phyloP scores from a whole-genome alignment of 2,888 invertebrate genomes.

The Escarpia spicata region DNA sequence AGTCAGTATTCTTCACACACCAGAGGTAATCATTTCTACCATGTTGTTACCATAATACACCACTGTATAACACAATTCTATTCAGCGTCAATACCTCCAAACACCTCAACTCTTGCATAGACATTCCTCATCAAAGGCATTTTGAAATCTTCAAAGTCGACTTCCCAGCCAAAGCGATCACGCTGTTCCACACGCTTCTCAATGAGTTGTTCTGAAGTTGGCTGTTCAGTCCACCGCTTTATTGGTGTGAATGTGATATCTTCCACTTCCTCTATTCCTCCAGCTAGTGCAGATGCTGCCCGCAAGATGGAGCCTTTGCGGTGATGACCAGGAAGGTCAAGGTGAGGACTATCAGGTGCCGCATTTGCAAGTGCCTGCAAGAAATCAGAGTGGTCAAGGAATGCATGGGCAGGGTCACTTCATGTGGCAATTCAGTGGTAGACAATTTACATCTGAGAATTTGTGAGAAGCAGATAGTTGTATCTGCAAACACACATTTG shows the following conservation, averaged over 20 bases:
- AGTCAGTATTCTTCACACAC: neutral
- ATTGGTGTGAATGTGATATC: slow-evolving; percentile 61
- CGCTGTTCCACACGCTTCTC: slow-evolving; percentile 51
- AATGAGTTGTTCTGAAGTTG: slow-evolving; percentile 59
- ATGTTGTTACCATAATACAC: neutral
- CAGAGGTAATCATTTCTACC: neutral
- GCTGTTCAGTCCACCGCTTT: slow-evolving; percentile 62
- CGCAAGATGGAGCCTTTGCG: slow-evolving; percentile 61
- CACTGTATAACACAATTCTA: neutral
- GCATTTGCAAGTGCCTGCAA: neutral
- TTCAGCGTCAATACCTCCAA: slow-evolving; percentile 48
- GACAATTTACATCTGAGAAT: neutral
- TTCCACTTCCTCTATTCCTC: slow-evolving; percentile 60
- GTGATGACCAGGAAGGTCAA: slow-evolving; percentile 12
- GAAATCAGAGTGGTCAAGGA: neutral
- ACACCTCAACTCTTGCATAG: slow-evolving; percentile 47
- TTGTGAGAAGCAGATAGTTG: neutral
- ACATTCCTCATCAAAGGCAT: slow-evolving; percentile 64
- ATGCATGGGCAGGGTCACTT: neutral
- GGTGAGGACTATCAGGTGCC: neutral
- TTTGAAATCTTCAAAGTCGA: slow-evolving; percentile 64
- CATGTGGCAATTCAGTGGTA: neutral
- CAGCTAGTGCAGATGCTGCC: slow-evolving; percentile 62
- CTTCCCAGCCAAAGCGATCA: slow-evolving; percentile 64
- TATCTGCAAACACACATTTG: neutral